phyloP scores from a whole-genome alignment of 1,140 invertebrate genomes.

The Lysiphlebus fabarum region DNA sequence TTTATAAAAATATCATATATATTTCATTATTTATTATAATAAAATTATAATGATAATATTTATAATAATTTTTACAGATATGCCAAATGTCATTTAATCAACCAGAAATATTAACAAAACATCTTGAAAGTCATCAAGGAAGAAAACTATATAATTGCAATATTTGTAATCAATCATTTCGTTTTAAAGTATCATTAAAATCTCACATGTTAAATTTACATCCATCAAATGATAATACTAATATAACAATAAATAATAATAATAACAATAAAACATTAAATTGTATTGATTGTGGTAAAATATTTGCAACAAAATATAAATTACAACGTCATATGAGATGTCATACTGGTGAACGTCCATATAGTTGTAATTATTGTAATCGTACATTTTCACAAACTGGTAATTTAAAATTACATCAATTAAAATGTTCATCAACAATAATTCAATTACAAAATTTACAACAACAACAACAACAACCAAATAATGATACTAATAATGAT shows the following conservation, averaged over 20 bases:
- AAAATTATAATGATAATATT: constrained; percentile 7
- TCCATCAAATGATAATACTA: constrained; percentile 22
- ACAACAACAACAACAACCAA: background rate
- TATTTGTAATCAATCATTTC: constrained; percentile 56
- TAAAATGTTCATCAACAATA: constrained; percentile 39
- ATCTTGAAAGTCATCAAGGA: constrained; percentile 56
- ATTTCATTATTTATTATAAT: background rate
- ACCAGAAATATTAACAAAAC: constrained; percentile 57
- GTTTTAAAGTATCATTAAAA: constrained; percentile 49
- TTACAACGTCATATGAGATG: constrained; percentile 51
- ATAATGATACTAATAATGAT: background rate
- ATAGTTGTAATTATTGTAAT: constrained; percentile 56
- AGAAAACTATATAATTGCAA: constrained; percentile 59
- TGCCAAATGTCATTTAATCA: constrained; percentile 62
- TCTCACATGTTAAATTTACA: constrained; percentile 53
- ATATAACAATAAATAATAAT: constrained; percentile 36
- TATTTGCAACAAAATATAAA: constrained; percentile 54
- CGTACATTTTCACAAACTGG: constrained; percentile 61
- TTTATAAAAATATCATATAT: too few species aligned
- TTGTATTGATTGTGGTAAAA: constrained; percentile 51
- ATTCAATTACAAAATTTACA: constrained; percentile 5
- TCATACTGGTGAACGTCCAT: constrained; percentile 58
- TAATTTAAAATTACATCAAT: constrained; percentile 60
- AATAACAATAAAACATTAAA: constrained; percentile 32
- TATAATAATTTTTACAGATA: constrained; percentile 46